Percentiles rank a stretch among this genome's conserved stretches.
phyloP scores from a whole-genome alignment of 2,113 vertebrate species.

The Lanius ludovicianus region DNA sequence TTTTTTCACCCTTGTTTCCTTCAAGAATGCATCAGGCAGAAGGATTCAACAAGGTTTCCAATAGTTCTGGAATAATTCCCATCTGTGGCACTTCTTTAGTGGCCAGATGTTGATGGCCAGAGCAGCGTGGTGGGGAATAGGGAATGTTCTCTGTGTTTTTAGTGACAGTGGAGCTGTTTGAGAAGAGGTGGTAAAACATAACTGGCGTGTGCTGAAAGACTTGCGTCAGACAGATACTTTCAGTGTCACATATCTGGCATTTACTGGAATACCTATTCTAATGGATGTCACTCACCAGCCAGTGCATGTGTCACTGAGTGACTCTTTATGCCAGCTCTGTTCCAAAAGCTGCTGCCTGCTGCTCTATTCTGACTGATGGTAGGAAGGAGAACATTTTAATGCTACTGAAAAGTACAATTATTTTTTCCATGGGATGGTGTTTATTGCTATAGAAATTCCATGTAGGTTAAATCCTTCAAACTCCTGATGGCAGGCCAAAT shows the following conservation, averaged over 20 bases:
- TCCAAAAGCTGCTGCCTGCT: constrained; percentile 32
- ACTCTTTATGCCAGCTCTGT: neutral
- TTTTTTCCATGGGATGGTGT: neutral
- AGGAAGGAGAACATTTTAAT: neutral
- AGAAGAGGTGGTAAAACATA: constrained; percentile 43
- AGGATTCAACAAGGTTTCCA: neutral
- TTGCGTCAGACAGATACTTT: constrained; percentile 39
- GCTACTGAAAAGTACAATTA: neutral
- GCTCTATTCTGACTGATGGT: neutral
- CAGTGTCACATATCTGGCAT: constrained; percentile 42
- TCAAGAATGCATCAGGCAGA: neutral
- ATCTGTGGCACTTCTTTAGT: neutral
- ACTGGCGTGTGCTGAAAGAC: neutral
- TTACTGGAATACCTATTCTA: constrained; percentile 59
- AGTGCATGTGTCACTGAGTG: neutral
- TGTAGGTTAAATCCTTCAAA: neutral
- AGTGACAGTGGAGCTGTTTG: constrained; percentile 19
- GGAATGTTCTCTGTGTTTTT: neutral
- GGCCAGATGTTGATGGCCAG: constrained; percentile 5
- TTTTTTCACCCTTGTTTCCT: neutral
- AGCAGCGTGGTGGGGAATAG: neutral
- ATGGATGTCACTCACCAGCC: constrained; percentile 56
- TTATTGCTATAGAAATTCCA: neutral
- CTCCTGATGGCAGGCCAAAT: neutral
- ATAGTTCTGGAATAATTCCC: neutral